Evolutionary conservation across 2,797 vertebrate genomes (phyloP).

Genomic region (Acrocephalus scirpaceus): DNA sequence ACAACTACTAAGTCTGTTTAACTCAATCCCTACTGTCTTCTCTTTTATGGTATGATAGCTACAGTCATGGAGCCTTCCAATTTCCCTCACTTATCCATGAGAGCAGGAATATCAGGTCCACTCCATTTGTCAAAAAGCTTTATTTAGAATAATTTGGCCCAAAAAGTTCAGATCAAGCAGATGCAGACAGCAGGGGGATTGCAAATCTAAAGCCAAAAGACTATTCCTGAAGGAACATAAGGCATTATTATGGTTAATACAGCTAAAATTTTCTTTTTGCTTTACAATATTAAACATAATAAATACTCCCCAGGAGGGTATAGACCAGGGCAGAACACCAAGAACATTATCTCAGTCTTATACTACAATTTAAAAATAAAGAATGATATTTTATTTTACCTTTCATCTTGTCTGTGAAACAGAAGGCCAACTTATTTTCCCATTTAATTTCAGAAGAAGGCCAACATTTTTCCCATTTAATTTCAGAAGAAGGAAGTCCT

Average conservation of each 20-base stretch:
- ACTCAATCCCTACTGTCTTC: neutral
- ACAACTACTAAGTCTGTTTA: neutral
- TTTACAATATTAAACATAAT: conserved; percentile 69
- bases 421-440: neutral
- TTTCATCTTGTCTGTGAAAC: neutral
- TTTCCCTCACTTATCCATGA: neutral
- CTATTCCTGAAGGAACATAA: conserved; percentile 49
- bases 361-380: conserved; percentile 23
- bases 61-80: neutral
- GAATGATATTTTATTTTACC: conserved; percentile 28
- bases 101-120: neutral
- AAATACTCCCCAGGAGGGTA: conserved; percentile 60
- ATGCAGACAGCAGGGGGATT: conserved; percentile 49
- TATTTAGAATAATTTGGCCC: conserved; percentile 48
- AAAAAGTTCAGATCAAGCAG: conserved; percentile 57
- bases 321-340: conserved; percentile 36
- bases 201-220: conserved; percentile 56
- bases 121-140: neutral
- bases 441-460: neutral
- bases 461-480: neutral
- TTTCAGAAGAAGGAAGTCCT: neutral
- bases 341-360: conserved; percentile 49
- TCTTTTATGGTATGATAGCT: neutral
- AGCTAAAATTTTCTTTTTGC: conserved; percentile 62
- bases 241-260: conserved; percentile 67